Base-by-base conservation (phyloP, 30 jellyfish, hydroid and myxozoan genomes). In the Nemopilema nomurai region DNA sequence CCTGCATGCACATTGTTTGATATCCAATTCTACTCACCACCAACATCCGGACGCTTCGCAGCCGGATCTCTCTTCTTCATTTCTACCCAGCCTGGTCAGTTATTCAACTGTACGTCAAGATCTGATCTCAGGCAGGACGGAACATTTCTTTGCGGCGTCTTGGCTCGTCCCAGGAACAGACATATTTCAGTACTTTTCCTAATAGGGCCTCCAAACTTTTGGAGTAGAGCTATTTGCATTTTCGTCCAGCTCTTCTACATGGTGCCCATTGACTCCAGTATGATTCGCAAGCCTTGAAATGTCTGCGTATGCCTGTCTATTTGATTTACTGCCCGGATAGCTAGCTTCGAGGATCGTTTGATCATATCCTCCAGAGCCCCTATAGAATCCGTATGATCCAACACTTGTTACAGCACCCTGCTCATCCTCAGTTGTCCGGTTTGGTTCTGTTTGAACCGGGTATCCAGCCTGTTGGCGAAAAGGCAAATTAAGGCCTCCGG, bases 151-250 rank as follows among this genome's bases (percentile, higher is more conserved):
- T 41, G 13, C 9, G 57, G 57, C 13, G 13, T 3, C 13, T 41
- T 13, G 57, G 84, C 69, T 74, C 24, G 18, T 7, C 33, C 52
- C 71, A 26, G 71, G 71, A 74, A 32, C 24, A 1, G 84, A 22
- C 84, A 33, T 22, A 28, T 30, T 50, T 41, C 6, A 41, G 57
- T 41, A 41, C 13, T 41, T 41, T 3, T 41, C 57, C 71, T 63
- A 95, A 51, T 95, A 95, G 52, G 99, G 99, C 51, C 99, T 62
- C 99, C 99, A 95, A 13, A 95, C 99, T 82, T 95, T 95, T 16
- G 99, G 99, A 23, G 99, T 86, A 0, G 97, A 83, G 83, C 89
- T 90, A 67, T 83, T 96, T 27, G 90, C 97, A 65, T 80, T 84
- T 57, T 95, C 99, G 65, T 93, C 98, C 22, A 84, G 86, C 81